Conservation (phyloP, 2,888 invertebrate genomes). For the Physocephala rufipes region DNA sequence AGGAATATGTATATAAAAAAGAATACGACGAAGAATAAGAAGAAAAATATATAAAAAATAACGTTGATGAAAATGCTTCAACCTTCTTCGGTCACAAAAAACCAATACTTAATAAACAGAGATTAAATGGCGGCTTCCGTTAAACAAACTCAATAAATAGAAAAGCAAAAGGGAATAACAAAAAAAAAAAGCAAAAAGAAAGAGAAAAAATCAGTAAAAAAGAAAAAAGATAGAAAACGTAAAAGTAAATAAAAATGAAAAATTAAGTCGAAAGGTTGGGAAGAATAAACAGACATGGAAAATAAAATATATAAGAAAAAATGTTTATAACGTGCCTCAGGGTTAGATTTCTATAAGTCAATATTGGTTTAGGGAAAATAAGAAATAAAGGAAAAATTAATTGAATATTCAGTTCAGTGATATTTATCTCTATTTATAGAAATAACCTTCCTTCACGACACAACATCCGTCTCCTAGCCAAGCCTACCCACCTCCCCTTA, state of each 20-base stretch:
- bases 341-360: background rate
- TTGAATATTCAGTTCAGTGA: background rate
- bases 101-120: background rate
- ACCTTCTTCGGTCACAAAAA: background rate
- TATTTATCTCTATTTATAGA: too few relatives aligned
- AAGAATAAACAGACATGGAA: background rate
- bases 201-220: background rate
- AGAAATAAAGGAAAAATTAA: constrained; percentile 15
- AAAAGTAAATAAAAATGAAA: constrained; percentile 1
- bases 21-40: too few relatives aligned
- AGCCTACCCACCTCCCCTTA: too few relatives aligned
- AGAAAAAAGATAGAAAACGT: background rate
- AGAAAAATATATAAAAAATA: too few relatives aligned
- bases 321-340: constrained; percentile 4
- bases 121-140: too few relatives aligned
- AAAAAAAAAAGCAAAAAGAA: background rate
- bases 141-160: background rate
- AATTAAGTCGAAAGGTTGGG: constrained; percentile 1
- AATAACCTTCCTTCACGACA: too few relatives aligned
- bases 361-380: constrained; percentile 15
- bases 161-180: background rate
- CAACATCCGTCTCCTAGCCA: too few relatives aligned
- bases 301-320: background rate
- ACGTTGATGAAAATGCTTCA: background rate
- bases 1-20: too few relatives aligned